Conservation (phyloP, 92 coral and sea anemone genomes). For the Muricea muricata region DNA sequence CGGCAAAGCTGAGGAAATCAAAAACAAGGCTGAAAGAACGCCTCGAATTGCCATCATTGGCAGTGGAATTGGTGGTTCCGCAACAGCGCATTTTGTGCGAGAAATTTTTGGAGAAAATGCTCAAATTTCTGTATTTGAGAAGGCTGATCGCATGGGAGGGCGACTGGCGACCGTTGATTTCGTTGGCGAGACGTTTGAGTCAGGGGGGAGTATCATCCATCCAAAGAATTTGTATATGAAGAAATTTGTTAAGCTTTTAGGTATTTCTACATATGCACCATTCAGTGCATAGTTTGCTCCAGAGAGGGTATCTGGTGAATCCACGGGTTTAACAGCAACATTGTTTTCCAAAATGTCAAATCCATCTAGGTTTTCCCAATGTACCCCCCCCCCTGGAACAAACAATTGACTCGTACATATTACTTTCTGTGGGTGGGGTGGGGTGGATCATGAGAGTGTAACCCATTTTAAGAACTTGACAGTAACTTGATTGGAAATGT, state of each 20-base stretch:
- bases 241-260: constrained; percentile 72
- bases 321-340: no score
- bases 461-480: no score
- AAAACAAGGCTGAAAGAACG: not conserved
- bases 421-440: no score
- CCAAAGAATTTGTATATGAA: constrained; percentile 84
- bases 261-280: no score
- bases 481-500: no score
- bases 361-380: no score
- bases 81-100: constrained; percentile 79
- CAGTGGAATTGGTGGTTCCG: constrained; percentile 88
- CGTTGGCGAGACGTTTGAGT: constrained; percentile 77
- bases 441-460: no score
- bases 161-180: constrained; percentile 81
- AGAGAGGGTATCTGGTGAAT: no score
- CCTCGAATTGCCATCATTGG: constrained; percentile 84
- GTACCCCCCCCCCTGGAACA: no score
- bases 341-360: no score
- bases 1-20: not conserved
- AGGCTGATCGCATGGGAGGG: constrained; percentile 85
- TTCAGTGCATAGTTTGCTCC: no score
- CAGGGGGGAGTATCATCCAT: constrained; percentile 93
- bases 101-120: constrained; percentile 81
- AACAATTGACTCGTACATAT: no score
- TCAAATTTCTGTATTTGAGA: constrained; percentile 86